phyloP scores from a whole-genome alignment of 2,113 vertebrate species.

The Varanus salvator region DNA sequence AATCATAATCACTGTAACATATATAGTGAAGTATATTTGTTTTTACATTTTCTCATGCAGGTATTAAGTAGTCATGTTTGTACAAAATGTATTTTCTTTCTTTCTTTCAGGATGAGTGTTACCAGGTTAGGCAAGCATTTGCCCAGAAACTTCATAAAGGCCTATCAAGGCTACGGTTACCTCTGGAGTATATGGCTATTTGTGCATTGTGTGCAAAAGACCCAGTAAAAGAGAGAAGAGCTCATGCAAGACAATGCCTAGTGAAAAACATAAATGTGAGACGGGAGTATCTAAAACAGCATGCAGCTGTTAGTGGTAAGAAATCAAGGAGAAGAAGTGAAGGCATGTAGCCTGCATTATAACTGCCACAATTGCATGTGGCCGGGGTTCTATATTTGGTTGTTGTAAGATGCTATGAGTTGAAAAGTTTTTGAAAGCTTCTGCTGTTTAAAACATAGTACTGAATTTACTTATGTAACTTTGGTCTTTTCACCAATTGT shows the following conservation, averaged over 20 bases:
- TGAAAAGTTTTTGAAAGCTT: background rate
- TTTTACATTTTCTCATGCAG: background rate
- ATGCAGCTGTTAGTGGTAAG: slow-evolving; percentile 96
- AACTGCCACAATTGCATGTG: slow-evolving; percentile 38
- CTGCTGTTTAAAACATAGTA: background rate
- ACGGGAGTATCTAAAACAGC: slow-evolving; percentile 97
- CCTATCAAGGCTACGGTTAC: slow-evolving; percentile 92
- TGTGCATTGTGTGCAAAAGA: slow-evolving; percentile 98
- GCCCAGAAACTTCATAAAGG: slow-evolving; percentile 98
- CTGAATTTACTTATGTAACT: background rate
- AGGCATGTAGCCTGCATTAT: background rate
- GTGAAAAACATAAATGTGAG: slow-evolving; percentile 98
- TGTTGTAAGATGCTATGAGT: background rate
- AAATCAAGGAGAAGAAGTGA: slow-evolving; percentile 10
- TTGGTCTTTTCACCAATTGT: background rate
- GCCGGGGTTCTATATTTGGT: background rate
- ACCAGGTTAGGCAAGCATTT: slow-evolving; percentile 97
- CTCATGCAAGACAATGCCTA: slow-evolving; percentile 96
- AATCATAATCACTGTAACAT: background rate
- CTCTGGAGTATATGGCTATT: slow-evolving; percentile 97
- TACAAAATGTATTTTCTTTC: slow-evolving; percentile 42
- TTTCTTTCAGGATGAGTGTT: slow-evolving; percentile 93
- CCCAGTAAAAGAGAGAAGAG: slow-evolving; percentile 95
- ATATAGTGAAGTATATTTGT: fast-evolving
- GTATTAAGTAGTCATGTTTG: background rate